These are phyloP conservation scores for Drosophila insularis DNA, from an alignment of 1,140 invertebrate species.

Conservation along the genomic window DNA sequence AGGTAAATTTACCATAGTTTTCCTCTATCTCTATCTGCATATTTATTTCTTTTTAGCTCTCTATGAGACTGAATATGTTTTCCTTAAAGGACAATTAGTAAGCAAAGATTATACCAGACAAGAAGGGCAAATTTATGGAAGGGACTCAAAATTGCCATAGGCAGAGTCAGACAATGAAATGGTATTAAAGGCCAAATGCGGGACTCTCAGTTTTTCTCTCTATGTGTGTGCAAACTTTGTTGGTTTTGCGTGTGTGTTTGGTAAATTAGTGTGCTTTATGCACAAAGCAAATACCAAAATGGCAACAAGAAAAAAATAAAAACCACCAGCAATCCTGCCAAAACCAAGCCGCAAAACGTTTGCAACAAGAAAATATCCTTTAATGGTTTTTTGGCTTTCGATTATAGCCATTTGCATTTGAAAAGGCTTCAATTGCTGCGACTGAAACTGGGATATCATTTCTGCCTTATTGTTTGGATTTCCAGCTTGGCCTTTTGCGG, in stretches of 20 bases:
- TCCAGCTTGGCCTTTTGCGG: constrained; percentile 7
- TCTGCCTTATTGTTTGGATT: constrained; percentile 1
- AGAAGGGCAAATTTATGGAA: constrained; percentile 21
- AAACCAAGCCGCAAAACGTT: constrained; percentile 27
- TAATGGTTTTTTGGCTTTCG: constrained; percentile 55
- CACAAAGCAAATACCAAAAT: constrained; percentile 56
- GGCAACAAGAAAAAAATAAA: neutral
- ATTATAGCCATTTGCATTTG: constrained; percentile 23
- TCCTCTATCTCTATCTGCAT: neutral
- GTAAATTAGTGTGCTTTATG: constrained; percentile 36
- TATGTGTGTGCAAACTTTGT: neutral
- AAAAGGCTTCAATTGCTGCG: constrained; percentile 1
- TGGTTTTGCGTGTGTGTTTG: constrained; percentile 7
- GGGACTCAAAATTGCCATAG: constrained; percentile 15
- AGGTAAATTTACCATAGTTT: neutral
- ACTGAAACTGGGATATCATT: neutral
- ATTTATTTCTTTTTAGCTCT: neutral
- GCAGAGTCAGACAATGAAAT: constrained; percentile 46
- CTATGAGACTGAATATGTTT: neutral
- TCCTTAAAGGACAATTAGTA: constrained; percentile 63
- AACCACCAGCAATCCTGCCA: constrained; percentile 21
- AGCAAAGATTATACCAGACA: constrained; percentile 54
- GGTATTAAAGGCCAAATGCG: constrained; percentile 52
- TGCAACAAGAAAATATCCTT: constrained; percentile 68
- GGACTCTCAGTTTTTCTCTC: constrained; percentile 5